Conservation (phyloP, 2,888 invertebrate genomes). For the Dasypogon diadema region DNA sequence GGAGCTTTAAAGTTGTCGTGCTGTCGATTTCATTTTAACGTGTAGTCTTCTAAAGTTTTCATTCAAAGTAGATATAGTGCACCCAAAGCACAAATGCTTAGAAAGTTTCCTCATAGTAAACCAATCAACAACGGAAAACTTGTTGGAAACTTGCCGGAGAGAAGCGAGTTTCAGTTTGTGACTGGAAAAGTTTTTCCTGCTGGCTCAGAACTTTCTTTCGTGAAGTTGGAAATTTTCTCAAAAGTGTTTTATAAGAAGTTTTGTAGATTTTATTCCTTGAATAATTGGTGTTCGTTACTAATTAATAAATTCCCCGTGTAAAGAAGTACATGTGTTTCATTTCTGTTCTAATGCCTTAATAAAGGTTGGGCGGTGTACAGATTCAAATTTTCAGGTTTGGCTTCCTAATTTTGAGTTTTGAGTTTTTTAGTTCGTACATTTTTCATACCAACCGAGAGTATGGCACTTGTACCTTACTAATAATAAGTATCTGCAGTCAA, state of each 20-base stretch:
- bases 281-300: background rate
- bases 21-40: background rate
- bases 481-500: no score
- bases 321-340: background rate
- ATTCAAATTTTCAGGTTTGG: no score
- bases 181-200: slow-evolving; percentile 6
- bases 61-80: slow-evolving; percentile 21
- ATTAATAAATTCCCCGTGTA: background rate
- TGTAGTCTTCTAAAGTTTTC: slow-evolving; percentile 26
- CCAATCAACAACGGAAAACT: slow-evolving; percentile 23
- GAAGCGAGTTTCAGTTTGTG: slow-evolving; percentile 6
- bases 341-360: background rate
- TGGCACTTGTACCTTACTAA: no score
- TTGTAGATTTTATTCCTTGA: no score
- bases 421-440: no score
- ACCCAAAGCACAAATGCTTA: slow-evolving; percentile 2
- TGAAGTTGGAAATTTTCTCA: slow-evolving; percentile 14
- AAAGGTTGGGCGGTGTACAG: no score
- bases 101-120: slow-evolving; percentile 28
- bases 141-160: background rate
- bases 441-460: no score
- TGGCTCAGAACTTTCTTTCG: slow-evolving; percentile 5
- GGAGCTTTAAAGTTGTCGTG: slow-evolving; percentile 43
- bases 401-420: no score
- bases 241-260: background rate